Evolutionary conservation across 2,113 vertebrate species (phyloP).

Genomic region (Cynopterus brachyotis): DNA sequence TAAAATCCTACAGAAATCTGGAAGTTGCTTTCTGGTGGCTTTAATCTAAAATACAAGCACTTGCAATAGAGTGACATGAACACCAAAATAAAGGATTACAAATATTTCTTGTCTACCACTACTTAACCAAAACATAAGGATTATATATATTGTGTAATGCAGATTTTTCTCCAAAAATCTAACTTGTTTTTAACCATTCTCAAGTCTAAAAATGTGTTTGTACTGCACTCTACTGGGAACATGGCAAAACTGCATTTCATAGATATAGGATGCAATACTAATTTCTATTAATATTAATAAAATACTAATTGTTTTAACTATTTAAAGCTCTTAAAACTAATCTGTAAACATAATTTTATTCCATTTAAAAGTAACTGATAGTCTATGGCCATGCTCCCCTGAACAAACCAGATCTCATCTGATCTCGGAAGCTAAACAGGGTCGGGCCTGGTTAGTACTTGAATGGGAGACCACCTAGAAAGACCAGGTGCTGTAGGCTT

Average conservation of each 20-base stretch:
- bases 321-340: slow-evolving; percentile 32
- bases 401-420: too few species aligned
- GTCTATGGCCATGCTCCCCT: too few species aligned
- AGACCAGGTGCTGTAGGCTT: too few species aligned
- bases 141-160: slow-evolving; percentile 58
- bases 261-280: neutral
- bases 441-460: too few species aligned
- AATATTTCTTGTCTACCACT: slow-evolving; percentile 73
- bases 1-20: slow-evolving; percentile 76
- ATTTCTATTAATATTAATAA: neutral
- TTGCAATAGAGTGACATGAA: slow-evolving; percentile 60
- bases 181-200: slow-evolving; percentile 27
- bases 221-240: slow-evolving; percentile 87
- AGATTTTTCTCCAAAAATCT: slow-evolving; percentile 22
- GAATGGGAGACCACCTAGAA: too few species aligned
- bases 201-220: slow-evolving; percentile 60
- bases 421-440: too few species aligned
- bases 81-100: slow-evolving; percentile 70
- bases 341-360: slow-evolving; percentile 17
- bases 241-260: neutral
- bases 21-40: slow-evolving; percentile 73
- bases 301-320: neutral
- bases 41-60: slow-evolving; percentile 71
- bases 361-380: neutral
- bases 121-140: slow-evolving; percentile 76